phyloP scores from a whole-genome alignment of 1,140 invertebrate genomes.

The Drosophila sucinea region DNA sequence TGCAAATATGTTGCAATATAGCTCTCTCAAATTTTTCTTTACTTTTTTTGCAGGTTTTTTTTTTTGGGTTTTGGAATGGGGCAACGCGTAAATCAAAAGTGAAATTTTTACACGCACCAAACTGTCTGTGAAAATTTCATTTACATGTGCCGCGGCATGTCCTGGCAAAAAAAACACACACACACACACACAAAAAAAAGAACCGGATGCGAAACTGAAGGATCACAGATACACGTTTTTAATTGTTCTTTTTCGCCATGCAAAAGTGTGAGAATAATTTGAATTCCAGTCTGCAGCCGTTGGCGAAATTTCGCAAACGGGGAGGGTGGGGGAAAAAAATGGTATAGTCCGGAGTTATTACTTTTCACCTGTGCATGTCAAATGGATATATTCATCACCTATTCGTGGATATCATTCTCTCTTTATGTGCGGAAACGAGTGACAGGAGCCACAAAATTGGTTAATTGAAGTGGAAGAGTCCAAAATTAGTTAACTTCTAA shows the following conservation, averaged over 20 bases:
- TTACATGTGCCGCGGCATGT: slow-evolving; percentile 61
- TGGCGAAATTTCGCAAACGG: not conserved
- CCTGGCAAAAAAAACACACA: slow-evolving; percentile 5
- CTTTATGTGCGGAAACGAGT: not conserved
- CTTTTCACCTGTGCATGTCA: slow-evolving; percentile 1
- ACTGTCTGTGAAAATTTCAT: slow-evolving; percentile 77
- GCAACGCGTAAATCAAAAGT: slow-evolving; percentile 69
- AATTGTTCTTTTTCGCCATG: slow-evolving; percentile 64
- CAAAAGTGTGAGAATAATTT: slow-evolving; percentile 45
- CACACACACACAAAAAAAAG: slow-evolving; percentile 13
- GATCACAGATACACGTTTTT: slow-evolving; percentile 63
- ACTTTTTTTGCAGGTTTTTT: slow-evolving; percentile 29
- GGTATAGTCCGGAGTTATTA: slow-evolving; percentile 2
- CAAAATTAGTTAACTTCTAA: no score
- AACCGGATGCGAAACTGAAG: slow-evolving; percentile 1
- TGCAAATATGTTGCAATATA: slow-evolving; percentile 78
- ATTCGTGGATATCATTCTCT: not conserved
- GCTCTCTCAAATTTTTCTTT: not conserved
- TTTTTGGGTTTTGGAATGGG: slow-evolving; percentile 18
- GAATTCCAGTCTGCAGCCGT: slow-evolving; percentile 44
- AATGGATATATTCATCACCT: not conserved
- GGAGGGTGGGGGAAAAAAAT: not conserved
- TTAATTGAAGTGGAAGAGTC: not conserved
- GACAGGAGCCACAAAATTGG: not conserved
- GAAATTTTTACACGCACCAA: slow-evolving; percentile 77